Base-by-base conservation (phyloP, 1,140 invertebrate species). In the Calephelis nemesis region DNA sequence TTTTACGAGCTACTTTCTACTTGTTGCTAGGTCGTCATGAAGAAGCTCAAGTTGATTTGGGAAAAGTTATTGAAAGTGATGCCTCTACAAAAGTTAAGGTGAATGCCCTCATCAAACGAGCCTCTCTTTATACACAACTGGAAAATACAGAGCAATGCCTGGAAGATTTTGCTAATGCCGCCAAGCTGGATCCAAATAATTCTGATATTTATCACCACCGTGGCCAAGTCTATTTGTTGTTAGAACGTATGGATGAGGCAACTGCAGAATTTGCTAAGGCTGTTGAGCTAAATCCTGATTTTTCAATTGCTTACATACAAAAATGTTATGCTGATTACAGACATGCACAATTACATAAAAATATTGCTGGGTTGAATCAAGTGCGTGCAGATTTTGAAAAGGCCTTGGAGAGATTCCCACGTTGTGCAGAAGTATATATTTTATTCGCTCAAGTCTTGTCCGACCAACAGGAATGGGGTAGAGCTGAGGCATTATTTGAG, bases 41-140 rank as follows among this genome's bases (percentile, higher is more conserved):
- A 48, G 93, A 95, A 72, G 95, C 97, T 1, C 85, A 96, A 12
- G 81, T 91, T 58, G 97, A 98, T 87, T 94, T 98, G 95, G 71
- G 94, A 95, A 77, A 78, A 63, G 87, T 91, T 49, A 93, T 94
- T 69, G 94, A 93, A 74, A 90, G 93, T 74, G 87, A 93, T 75
- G 90, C 93, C 19, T 88, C 93, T 74, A 84, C 90, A 0, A 94
- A 94, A 73, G 92, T 97, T 3, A 95, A 94, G 83, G 95, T 96
- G 0, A 98, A 98, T 93, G 97, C 97, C 9, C 90, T 98, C n/a
- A 96, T 99, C 49, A 99, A 98, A 87, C 93, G 96, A 73, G 97
- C 97, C 4, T 96, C 95, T 8, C 89, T 98, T 63, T 94, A 95
- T 74, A 95, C 98, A 78, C 97, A 98, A 84, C 87, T 95, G 62